A percentile compares a stretch with the other conserved stretches of the same genome.
These are phyloP conservation scores for Ptilodon capucinus DNA, from an alignment of 2,888 invertebrate species.

Conservation along the genomic window DNA sequence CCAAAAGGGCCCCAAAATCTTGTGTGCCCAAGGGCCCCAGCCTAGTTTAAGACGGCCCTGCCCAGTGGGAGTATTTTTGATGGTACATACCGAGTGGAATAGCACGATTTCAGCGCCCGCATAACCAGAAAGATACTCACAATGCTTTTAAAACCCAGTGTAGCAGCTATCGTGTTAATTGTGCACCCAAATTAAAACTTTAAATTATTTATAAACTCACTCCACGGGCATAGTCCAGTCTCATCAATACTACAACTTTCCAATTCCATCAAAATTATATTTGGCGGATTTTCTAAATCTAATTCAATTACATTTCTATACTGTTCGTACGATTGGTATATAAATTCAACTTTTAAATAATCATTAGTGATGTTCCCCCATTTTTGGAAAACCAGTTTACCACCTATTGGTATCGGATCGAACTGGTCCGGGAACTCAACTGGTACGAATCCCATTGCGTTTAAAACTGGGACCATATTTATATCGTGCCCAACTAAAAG, in stretches of 20 bases:
- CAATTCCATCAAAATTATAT: conserved; percentile 16
- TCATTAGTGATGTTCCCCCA: conserved; percentile 20
- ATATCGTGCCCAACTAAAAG: conserved; percentile 25
- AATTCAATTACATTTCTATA: conserved; percentile 13
- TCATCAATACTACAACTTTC: conserved; percentile 16
- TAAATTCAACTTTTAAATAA: conserved; percentile 26
- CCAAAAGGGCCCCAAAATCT: no score
- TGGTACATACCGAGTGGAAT: no score
- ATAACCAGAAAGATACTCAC: no score
- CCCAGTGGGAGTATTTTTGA: no score
- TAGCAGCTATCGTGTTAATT: no score
- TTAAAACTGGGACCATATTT: conserved; percentile 14
- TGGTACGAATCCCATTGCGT: conserved; percentile 11
- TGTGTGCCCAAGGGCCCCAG: no score
- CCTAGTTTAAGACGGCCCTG: no score
- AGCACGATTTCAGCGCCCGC: no score
- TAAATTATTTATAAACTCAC: conserved; percentile 18
- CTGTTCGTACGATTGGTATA: conserved; percentile 21
- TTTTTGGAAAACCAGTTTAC: conserved; percentile 27
- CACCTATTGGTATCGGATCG: conserved; percentile 23
- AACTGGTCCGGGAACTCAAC: conserved; percentile 18
- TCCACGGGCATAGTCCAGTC: conserved; percentile 20
- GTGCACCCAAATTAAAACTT: not conserved
- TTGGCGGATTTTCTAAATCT: conserved; percentile 10
- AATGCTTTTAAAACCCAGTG: no score